These are phyloP conservation scores for Drosophila gunungcola DNA, from an alignment of 1,140 invertebrate species.

Conservation along the genomic window DNA sequence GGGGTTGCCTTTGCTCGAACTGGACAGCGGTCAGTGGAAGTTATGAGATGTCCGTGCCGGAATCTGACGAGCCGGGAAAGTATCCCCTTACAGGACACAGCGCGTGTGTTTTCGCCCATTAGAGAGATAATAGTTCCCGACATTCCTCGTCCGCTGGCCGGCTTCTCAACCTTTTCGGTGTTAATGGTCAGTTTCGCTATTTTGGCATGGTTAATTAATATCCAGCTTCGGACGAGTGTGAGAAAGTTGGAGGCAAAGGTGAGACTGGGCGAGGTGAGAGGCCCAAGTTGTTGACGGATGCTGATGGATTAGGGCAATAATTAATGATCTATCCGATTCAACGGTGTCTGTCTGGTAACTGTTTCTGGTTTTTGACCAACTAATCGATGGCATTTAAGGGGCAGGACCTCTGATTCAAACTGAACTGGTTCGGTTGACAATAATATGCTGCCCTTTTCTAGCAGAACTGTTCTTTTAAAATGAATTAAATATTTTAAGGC, in stretches of 20 bases:
- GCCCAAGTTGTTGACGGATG: conserved; percentile 69
- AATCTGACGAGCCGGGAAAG: conserved; percentile 60
- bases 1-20: conserved; percentile 64
- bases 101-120: conserved; percentile 84
- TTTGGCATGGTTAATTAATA: conserved; percentile 84
- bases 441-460: too few relatives aligned
- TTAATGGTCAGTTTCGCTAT: conserved; percentile 81
- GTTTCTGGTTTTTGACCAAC: conserved; percentile 51
- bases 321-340: conserved; percentile 64
- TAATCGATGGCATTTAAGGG: conserved; percentile 49
- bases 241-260: conserved; percentile 67
- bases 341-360: conserved; percentile 4
- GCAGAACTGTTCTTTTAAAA: too few relatives aligned
- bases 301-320: conserved; percentile 78
- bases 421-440: conserved; percentile 4
- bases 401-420: conserved; percentile 13
- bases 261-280: conserved; percentile 45
- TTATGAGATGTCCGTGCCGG: conserved; percentile 47
- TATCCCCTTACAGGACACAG: conserved; percentile 73
- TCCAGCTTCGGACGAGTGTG: conserved; percentile 62
- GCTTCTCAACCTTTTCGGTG: conserved; percentile 29
- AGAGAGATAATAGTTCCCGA: conserved; percentile 79
- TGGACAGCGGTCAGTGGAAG: conserved; percentile 58
- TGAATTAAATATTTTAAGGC: too few relatives aligned
- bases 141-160: conserved; percentile 42